Evolutionary conservation across 1,140 invertebrate species (phyloP).

Genomic region (Trichomalopsis sarcophagae): DNA sequence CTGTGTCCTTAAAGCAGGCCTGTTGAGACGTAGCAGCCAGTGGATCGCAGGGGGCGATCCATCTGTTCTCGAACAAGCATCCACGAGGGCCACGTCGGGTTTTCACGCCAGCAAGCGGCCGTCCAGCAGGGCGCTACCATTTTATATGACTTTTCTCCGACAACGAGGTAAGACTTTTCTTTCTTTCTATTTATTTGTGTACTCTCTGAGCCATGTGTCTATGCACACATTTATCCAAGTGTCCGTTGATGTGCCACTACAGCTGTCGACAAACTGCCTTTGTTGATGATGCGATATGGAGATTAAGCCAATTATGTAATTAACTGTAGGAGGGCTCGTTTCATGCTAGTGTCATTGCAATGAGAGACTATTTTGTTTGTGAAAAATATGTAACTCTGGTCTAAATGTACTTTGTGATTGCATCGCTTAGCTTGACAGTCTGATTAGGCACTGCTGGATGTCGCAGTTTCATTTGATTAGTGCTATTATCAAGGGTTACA

Average conservation of each 20-base stretch:
- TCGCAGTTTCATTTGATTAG: neutral
- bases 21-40: slow-evolving; percentile 38
- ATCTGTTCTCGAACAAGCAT: slow-evolving; percentile 65
- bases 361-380: neutral
- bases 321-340: neutral
- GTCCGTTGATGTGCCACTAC: neutral
- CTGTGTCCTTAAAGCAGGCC: neutral
- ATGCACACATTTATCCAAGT: too few relatives aligned
- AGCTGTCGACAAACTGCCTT: neutral
- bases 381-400: neutral
- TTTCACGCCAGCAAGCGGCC: slow-evolving; percentile 75
- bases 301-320: neutral
- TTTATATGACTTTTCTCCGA: slow-evolving; percentile 90
- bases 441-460: neutral
- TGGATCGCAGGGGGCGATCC: slow-evolving; percentile 66
- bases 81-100: slow-evolving; percentile 64
- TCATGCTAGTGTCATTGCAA: neutral
- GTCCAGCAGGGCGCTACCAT: slow-evolving; percentile 88
- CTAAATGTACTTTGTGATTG: neutral
- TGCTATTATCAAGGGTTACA: neutral
- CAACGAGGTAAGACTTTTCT: slow-evolving; percentile 78
- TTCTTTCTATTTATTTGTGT: neutral
- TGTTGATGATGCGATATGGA: neutral
- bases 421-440: neutral
- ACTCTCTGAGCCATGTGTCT: neutral